These are phyloP conservation scores for Lates japonicus DNA, from an alignment of 2,797 vertebrate species.

Conservation along the genomic window DNA sequence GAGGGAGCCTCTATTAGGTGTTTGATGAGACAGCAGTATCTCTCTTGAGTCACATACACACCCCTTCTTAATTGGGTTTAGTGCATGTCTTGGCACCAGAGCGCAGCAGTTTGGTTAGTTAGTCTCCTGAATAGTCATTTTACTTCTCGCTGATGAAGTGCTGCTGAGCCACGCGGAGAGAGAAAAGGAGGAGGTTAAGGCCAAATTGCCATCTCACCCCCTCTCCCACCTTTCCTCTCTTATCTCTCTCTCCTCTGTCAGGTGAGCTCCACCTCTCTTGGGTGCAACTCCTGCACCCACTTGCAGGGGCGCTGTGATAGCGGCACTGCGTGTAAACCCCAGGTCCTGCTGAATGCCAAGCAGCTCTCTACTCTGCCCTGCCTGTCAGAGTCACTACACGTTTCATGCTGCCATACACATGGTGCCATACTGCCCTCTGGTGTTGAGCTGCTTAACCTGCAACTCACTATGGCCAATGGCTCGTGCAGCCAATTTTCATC, in stretches of 20 bases:
- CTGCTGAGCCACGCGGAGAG: constrained; percentile 35
- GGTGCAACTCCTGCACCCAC: too few species aligned
- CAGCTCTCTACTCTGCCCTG: constrained; percentile 26
- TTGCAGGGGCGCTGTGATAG: too few species aligned
- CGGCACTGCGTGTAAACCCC: constrained; percentile 61
- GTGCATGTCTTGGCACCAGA: constrained; percentile 77
- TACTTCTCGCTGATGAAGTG: constrained; percentile 75
- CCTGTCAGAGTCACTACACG: background rate
- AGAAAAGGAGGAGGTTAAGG: constrained; percentile 29
- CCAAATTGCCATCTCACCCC: constrained; percentile 18
- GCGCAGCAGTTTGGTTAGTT: constrained; percentile 74
- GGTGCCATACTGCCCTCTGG: constrained; percentile 74
- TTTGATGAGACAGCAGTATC: constrained; percentile 80
- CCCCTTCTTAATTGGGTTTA: constrained; percentile 82
- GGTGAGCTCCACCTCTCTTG: constrained; percentile 53
- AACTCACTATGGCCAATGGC: too few species aligned
- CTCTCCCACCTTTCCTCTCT: background rate
- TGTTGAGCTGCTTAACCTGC: constrained; percentile 40
- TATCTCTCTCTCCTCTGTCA: constrained; percentile 12
- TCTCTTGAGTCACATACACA: constrained; percentile 42
- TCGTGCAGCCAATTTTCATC: too few species aligned
- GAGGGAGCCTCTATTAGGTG: constrained; percentile 54
- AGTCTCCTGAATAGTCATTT: constrained; percentile 81
- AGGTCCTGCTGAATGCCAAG: constrained; percentile 71
- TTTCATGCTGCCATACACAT: background rate